phyloP scores from a whole-genome alignment of 2,797 vertebrate species.

The Vultur gryphus region DNA sequence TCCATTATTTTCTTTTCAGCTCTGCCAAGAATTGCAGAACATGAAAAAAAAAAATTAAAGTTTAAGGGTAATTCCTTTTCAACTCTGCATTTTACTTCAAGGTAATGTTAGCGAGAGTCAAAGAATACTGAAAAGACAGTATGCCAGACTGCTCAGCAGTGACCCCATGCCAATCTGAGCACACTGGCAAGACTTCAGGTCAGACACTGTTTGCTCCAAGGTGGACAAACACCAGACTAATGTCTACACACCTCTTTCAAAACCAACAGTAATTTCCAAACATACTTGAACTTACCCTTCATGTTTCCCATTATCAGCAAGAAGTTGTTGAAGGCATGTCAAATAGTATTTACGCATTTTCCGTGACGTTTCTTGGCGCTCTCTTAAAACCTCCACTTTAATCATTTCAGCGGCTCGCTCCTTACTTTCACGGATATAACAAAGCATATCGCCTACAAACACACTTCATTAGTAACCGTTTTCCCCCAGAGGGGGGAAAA shows the following conservation, averaged over 20 bases:
- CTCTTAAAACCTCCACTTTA: constrained; percentile 83
- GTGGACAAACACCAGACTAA: background rate
- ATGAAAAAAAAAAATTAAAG: background rate
- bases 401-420: constrained; percentile 89
- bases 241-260: background rate
- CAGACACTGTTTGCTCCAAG: background rate
- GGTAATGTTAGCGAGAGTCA: background rate
- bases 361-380: constrained; percentile 88
- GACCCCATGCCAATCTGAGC: rapidly evolving
- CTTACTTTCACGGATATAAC: constrained; percentile 91
- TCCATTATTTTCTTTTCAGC: constrained; percentile 94
- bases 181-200: background rate
- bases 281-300: constrained; percentile 76
- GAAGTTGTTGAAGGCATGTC: constrained; percentile 90
- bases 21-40: constrained; percentile 71
- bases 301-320: constrained; percentile 83
- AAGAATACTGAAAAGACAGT: background rate
- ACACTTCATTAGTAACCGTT: background rate
- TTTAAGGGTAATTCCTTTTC: background rate
- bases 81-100: background rate
- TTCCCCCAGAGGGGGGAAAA: background rate
- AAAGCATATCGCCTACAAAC: constrained; percentile 89
- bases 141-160: background rate
- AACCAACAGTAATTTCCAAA: background rate
- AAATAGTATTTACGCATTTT: constrained; percentile 93